Evolutionary conservation across 2,888 invertebrate genomes (phyloP).

Genomic region (Meta bourneti): DNA sequence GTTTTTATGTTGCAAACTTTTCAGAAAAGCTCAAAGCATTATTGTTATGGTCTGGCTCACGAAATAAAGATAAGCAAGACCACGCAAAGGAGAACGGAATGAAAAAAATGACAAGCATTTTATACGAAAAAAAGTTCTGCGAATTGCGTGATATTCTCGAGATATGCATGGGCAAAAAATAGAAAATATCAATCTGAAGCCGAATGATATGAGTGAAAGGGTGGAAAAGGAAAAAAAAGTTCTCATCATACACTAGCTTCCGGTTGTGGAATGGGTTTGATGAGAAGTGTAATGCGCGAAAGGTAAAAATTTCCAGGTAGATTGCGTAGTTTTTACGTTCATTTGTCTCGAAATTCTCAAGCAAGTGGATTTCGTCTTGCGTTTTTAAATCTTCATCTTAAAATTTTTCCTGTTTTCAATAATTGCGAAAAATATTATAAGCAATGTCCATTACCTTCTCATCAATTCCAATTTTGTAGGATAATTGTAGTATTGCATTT

Average conservation of each 20-base stretch:
- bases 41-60: not conserved
- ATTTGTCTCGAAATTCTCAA: not conserved
- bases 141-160: not conserved
- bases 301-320: not conserved
- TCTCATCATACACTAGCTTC: not conserved
- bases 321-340: not conserved
- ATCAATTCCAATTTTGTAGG: too few species aligned
- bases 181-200: not conserved
- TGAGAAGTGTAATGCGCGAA: not conserved
- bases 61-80: not conserved
- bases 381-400: not conserved
- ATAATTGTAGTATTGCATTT: too few species aligned
- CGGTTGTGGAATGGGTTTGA: not conserved
- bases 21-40: not conserved
- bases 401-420: not conserved
- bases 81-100: not conserved
- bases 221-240: not conserved
- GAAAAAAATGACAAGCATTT: not conserved
- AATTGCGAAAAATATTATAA: not conserved
- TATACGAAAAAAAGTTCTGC: not conserved
- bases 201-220: not conserved
- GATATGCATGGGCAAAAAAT: not conserved
- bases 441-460: not conserved
- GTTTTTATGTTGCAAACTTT: not conserved
- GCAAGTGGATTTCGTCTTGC: not conserved